These are phyloP conservation scores for Trachythela sp. DNA, from an alignment of 64 coral and sea anemone species.

Conservation along the genomic window DNA sequence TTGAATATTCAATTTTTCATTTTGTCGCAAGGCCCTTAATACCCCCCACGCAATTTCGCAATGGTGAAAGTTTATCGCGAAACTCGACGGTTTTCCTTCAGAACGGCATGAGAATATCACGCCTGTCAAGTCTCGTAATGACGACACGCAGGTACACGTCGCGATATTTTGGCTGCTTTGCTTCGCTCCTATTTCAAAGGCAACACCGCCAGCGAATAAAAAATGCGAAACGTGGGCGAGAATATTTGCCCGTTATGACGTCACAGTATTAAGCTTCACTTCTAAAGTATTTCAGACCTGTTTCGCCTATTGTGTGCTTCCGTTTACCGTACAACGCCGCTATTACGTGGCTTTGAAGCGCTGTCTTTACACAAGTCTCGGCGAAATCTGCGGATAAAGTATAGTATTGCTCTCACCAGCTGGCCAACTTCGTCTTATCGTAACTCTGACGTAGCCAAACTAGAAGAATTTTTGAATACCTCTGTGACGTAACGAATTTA, in stretches of 20 bases:
- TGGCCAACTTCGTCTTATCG: background rate
- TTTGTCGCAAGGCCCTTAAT: background rate
- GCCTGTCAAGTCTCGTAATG: background rate
- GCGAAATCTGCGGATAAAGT: background rate
- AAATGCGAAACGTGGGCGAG: background rate
- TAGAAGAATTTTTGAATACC: background rate
- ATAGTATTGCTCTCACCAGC: background rate
- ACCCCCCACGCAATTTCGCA: background rate
- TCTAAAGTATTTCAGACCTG: background rate
- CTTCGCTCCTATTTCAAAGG: background rate
- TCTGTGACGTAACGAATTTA: background rate
- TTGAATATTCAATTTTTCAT: conserved; percentile 2
- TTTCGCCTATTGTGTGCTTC: background rate
- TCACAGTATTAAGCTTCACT: background rate
- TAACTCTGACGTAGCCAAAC: background rate
- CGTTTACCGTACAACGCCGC: background rate
- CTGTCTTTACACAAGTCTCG: background rate
- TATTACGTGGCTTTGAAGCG: background rate
- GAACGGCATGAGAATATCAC: background rate
- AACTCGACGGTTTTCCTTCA: background rate
- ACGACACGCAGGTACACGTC: background rate
- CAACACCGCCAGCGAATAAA: background rate
- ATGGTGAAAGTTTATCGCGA: background rate
- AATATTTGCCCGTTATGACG: conserved; percentile 1
- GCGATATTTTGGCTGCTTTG: background rate